phyloP scores from a whole-genome alignment of 2,888 invertebrate genomes.

The Cephus spinipes region DNA sequence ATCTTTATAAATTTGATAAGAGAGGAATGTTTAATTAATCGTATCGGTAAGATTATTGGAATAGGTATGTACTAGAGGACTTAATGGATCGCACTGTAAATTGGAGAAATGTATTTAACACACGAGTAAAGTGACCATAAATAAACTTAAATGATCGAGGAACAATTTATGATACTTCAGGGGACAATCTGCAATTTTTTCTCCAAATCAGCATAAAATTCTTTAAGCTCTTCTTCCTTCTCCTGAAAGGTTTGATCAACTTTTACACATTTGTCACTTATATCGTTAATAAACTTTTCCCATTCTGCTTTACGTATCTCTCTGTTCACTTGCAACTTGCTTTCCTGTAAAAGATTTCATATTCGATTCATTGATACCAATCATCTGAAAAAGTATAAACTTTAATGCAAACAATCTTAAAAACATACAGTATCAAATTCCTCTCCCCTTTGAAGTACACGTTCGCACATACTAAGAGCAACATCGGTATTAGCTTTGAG shows the following conservation, averaged over 20 bases:
- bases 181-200: conserved; percentile 75
- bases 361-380: not conserved
- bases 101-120: conserved; percentile 1
- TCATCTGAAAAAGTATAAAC: not conserved
- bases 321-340: conserved; percentile 67
- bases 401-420: not conserved
- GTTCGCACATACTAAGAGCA: conserved; percentile 73
- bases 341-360: conserved; percentile 63
- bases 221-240: conserved; percentile 81
- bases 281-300: conserved; percentile 82
- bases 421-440: conserved; percentile 70
- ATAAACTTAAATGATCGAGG: conserved; percentile 8
- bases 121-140: conserved; percentile 8
- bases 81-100: not conserved
- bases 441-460: conserved; percentile 73
- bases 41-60: not conserved
- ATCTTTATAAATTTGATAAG: conserved; percentile 34
- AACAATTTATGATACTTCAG: conserved; percentile 49
- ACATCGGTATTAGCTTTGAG: conserved; percentile 76
- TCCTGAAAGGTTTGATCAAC: conserved; percentile 83
- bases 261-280: conserved; percentile 80
- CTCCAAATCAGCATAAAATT: conserved; percentile 81
- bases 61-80: not conserved
- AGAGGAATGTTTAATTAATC: not conserved
- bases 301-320: conserved; percentile 73